These are phyloP conservation scores for Larimichthys polyactis DNA, from an alignment of 2,113 vertebrate genomes.

Conservation along the genomic window DNA sequence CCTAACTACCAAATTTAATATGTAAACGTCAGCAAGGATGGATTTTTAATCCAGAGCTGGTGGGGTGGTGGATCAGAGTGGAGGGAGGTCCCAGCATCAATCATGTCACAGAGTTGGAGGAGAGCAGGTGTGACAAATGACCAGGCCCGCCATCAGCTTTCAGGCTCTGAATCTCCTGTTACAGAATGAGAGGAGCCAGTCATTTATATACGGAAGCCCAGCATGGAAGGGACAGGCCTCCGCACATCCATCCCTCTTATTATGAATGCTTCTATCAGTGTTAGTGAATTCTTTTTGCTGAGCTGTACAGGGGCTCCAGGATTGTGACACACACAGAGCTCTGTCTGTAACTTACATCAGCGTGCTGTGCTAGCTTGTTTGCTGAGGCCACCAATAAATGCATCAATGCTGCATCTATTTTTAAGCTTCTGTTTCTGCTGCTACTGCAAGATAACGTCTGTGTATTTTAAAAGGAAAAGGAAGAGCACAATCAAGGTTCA, in stretches of 20 bases:
- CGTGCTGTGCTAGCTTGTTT: constrained; percentile 16
- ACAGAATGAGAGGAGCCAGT: constrained; percentile 50
- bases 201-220: constrained; percentile 53
- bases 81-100: constrained; percentile 68
- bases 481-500: neutral
- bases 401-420: constrained; percentile 26
- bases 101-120: constrained; percentile 66
- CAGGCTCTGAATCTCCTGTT: constrained; percentile 47
- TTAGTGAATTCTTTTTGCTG: constrained; percentile 24
- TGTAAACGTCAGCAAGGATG: constrained; percentile 79
- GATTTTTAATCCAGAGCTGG: constrained; percentile 79
- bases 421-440: neutral
- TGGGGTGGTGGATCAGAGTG: constrained; percentile 68
- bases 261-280: constrained; percentile 40
- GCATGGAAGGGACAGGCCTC: constrained; percentile 21
- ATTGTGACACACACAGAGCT: constrained; percentile 23
- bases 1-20: constrained; percentile 78
- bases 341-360: constrained; percentile 29
- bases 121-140: constrained; percentile 76
- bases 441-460: neutral
- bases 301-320: neutral
- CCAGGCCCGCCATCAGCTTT: constrained; percentile 65
- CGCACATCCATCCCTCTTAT: constrained; percentile 21
- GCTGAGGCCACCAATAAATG: constrained; percentile 31
- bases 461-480: neutral